Evolutionary conservation across 2,797 vertebrate genomes (phyloP), one percentile per base, ranked within the genome.

Genomic region (Tenualosa ilisha): DNA sequence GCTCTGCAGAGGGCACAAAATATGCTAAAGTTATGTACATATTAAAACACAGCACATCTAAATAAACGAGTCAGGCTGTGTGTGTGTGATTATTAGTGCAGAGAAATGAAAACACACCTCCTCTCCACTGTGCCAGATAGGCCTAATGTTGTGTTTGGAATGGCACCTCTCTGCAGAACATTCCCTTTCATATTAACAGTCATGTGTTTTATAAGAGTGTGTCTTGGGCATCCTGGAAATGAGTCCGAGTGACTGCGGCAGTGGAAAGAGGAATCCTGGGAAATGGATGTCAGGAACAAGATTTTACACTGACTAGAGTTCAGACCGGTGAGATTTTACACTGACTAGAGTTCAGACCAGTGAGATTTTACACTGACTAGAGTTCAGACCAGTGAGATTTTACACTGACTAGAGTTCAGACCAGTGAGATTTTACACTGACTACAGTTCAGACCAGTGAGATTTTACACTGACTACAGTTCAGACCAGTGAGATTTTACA

Each of bases 41-140:
- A 86, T 89, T 89, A 89, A 84, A 89, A 84, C 86, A 83, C 50
- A 89, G 85, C 84, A 85, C 88, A 87, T 87, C 85, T 87, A 87
- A 87, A 87, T 88, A 87, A 87, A 87, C 86, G 82, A 84, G 85
- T 81, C 81, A 68, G 86, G 37, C 79, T 49, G 13, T 59, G 81
- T 81, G 72, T 85, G 82, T 46, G 46, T 46, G 46, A 83, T 87
- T 81, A 83, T 82, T 53, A 11, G 75, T 37, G 82, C 15, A 40
- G 68, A 75, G 81, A 51, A 86, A 85, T 87, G 84, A 43, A 81
- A 75, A 84, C 59, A 75, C 51, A 53, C 50, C 26, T 37, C 68
- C 37, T 75, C 68, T 81, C 61, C 26, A 68, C 61, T 46, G 84
- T 83, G 84, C 84, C 37, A 83, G 87, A 84, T 75, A 84, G 63